Evolutionary conservation across 2,888 invertebrate genomes (phyloP), one percentile per base, ranked within the genome.

Genomic region (Philereme vetulata): DNA sequence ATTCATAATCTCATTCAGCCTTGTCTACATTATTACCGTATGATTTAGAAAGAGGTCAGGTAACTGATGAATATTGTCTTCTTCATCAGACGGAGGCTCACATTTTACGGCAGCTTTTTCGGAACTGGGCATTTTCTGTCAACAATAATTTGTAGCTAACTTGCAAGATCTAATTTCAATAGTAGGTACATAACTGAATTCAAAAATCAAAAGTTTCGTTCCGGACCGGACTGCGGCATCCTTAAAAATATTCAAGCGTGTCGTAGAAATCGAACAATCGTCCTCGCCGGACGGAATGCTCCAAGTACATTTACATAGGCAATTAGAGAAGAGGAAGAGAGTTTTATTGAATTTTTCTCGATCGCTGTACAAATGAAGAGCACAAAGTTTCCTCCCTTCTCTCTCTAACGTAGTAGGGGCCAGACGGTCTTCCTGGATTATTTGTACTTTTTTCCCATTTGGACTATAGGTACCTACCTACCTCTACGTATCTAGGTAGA

Each of bases 331-430:
- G 86, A 85, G 88, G 86, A 89, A 85, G 84, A 85, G 81, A 81
- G 84, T 84, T 85, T 90, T 90, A 90, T 90, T 88, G 89, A 90
- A 90, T 89, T 90, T 89, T 90, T 88, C 88, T 84, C 87, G 85
- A 90, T 86, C 87, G 85, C 84, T 85, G 86, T 86, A 86, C 85
- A 86, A 86, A 84, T 78, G 90, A 88, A 84, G 86, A 89, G 89
- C 80, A 83, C 86, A 83, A 83, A 86, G 78, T 78, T 71, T 75
- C 75, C 74, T 78, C 79, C 84, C 70, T 72, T 89, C 90, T 86
- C 88, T 87, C 77, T 89, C 88, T 76, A 75, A 70, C 84, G 76
- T 54, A 56, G 49, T 50, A 69, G 72, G 74, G 77, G 75, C 71
- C 78, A 77, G 78, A 80, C 75, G 71, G 73, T 75, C 76, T 79